Conservation (phyloP, 2,888 invertebrate genomes). For the Linyphia triangularis region DNA sequence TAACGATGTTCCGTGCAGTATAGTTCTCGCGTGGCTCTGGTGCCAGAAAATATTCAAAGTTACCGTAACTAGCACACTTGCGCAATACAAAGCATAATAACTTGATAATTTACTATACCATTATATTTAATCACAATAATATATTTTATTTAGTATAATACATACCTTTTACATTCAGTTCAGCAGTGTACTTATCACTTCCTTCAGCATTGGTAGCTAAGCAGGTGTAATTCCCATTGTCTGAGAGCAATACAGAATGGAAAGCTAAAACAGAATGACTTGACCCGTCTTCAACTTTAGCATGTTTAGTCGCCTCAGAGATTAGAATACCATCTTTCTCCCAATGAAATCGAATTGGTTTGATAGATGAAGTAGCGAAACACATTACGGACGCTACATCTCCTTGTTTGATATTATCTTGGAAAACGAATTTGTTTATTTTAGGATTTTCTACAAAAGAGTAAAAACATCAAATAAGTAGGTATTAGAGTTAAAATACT, state of each 20-base stretch:
- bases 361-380: slow-evolving; percentile 31
- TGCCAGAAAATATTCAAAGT: too few species aligned
- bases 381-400: slow-evolving; percentile 50
- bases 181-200: slow-evolving; percentile 24
- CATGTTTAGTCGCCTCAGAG: neutral
- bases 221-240: slow-evolving; percentile 73
- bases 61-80: too few species aligned
- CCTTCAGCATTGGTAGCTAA: slow-evolving; percentile 50
- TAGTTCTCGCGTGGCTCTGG: too few species aligned
- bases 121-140: too few species aligned
- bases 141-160: too few species aligned
- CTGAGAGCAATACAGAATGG: slow-evolving; percentile 20
- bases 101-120: too few species aligned
- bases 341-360: slow-evolving; percentile 38
- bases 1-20: too few species aligned
- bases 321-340: neutral
- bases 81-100: too few species aligned
- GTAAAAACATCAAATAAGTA: neutral
- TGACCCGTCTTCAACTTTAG: slow-evolving; percentile 1
- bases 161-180: slow-evolving; percentile 58
- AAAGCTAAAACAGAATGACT: slow-evolving; percentile 22
- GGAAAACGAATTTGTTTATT: slow-evolving; percentile 54
- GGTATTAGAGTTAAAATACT: too few species aligned
- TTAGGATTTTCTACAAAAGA: slow-evolving; percentile 35
- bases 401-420: slow-evolving; percentile 49